Evolutionary conservation across 2,797 vertebrate genomes (phyloP).

Genomic region (Astyanax mexicanus): DNA sequence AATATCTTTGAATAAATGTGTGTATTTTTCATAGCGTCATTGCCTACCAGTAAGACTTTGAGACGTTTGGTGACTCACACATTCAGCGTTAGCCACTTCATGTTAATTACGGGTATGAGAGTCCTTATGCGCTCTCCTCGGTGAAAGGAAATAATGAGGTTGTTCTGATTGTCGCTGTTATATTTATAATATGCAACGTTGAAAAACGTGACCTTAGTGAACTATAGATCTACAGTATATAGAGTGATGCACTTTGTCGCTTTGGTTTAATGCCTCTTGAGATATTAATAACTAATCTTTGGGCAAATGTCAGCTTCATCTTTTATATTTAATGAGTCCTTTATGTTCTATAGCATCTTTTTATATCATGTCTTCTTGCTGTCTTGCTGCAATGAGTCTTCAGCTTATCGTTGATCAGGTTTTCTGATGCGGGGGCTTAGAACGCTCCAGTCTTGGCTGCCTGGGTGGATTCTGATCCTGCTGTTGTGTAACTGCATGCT

Average conservation of each 20-base stretch:
- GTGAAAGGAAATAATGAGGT: background rate
- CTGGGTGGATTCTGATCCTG: slow-evolving; percentile 7
- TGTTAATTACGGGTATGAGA: background rate
- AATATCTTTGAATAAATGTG: background rate
- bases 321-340: slow-evolving; percentile 31
- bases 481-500: slow-evolving; percentile 27
- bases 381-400: slow-evolving; percentile 18
- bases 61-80: background rate
- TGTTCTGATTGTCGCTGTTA: background rate
- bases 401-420: slow-evolving; percentile 19
- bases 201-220: background rate
- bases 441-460: slow-evolving; percentile 15
- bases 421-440: slow-evolving; percentile 13
- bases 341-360: slow-evolving; percentile 27
- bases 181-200: background rate
- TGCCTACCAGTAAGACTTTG: background rate
- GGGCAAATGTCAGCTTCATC: slow-evolving; percentile 22
- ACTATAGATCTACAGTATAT: no score
- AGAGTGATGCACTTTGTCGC: background rate
- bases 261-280: background rate
- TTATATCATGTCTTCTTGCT: no score
- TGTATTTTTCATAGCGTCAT: background rate
- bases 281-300: slow-evolving; percentile 26
- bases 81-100: background rate
- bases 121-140: background rate